phyloP scores from a whole-genome alignment of 1,140 invertebrate species.

The Hylaeus anthracinus region DNA sequence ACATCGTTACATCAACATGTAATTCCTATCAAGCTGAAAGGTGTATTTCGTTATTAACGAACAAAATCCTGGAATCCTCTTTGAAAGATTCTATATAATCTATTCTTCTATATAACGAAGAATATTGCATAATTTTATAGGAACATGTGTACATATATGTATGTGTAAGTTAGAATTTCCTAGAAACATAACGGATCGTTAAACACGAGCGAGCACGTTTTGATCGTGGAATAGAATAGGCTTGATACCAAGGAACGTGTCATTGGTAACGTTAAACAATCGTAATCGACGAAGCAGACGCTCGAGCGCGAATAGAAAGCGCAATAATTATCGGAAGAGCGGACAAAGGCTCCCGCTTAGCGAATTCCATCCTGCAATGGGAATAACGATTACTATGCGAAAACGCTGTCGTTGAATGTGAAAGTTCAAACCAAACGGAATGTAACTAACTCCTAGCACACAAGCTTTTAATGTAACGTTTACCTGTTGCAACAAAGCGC shows the following conservation, averaged over 20 bases:
- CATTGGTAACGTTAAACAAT: conserved; percentile 19
- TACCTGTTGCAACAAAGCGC: conserved; percentile 25
- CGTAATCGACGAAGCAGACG: conserved; percentile 20
- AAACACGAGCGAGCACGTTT: not conserved
- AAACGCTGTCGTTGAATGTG: conserved; percentile 46
- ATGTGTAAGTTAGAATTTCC: no score
- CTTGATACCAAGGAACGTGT: not conserved
- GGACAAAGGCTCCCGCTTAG: conserved; percentile 23
- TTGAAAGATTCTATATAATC: no score
- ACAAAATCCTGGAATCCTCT: no score
- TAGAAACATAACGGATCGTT: no score
- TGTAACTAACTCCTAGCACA: not conserved
- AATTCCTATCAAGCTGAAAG: no score
- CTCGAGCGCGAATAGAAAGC: conserved; percentile 32
- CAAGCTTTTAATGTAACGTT: conserved; percentile 27
- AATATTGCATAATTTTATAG: no score
- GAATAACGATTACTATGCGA: conserved; percentile 46
- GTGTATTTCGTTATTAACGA: no score
- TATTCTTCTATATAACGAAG: no score
- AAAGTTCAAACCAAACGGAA: conserved; percentile 39
- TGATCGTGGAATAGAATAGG: not conserved
- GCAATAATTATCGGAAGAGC: conserved; percentile 32
- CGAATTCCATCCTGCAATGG: conserved; percentile 41
- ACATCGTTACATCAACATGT: no score
- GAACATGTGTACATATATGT: no score